These are phyloP conservation scores for Conus ventricosus DNA, from an alignment of 1,140 invertebrate species.

Conservation along the genomic window DNA sequence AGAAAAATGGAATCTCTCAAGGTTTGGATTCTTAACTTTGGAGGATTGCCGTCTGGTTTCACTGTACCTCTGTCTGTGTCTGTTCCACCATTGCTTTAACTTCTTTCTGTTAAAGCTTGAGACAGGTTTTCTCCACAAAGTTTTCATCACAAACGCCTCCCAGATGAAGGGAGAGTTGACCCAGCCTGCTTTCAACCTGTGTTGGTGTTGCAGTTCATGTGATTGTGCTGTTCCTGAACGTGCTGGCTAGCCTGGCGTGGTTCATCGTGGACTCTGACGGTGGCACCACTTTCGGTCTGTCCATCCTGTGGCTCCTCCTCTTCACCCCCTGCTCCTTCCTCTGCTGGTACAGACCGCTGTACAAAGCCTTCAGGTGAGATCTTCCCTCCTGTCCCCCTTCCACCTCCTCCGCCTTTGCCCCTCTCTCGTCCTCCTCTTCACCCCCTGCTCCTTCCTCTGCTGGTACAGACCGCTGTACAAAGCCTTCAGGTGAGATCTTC, in stretches of 20 bases:
- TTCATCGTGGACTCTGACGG: conserved; percentile 71
- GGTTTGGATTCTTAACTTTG: no score
- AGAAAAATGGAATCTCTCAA: no score
- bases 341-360: conserved; percentile 95
- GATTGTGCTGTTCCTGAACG: conserved; percentile 88
- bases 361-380: conserved; percentile 88
- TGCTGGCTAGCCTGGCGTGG: conserved; percentile 82
- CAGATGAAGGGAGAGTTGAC: no score
- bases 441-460: conserved; percentile 97
- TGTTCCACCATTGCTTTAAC: no score
- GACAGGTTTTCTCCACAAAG: no score
- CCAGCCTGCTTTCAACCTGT: no score
- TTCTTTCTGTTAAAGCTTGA: no score
- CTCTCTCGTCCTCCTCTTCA: conserved; percentile 93
- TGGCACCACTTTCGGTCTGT: conserved; percentile 89
- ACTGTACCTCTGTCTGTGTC: no score
- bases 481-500: conserved; percentile 83
- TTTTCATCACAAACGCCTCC: no score
- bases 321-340: conserved; percentile 98
- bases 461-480: conserved; percentile 95
- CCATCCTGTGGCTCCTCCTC: conserved; percentile 91
- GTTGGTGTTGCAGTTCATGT: conserved; percentile 86
- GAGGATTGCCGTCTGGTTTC: no score
- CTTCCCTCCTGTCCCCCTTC: background rate
- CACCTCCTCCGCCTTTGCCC: no score